Percentiles rank a stretch among this genome's conserved stretches.
phyloP scores from a whole-genome alignment of 1,140 invertebrate species.

The Papilio aristodemus region DNA sequence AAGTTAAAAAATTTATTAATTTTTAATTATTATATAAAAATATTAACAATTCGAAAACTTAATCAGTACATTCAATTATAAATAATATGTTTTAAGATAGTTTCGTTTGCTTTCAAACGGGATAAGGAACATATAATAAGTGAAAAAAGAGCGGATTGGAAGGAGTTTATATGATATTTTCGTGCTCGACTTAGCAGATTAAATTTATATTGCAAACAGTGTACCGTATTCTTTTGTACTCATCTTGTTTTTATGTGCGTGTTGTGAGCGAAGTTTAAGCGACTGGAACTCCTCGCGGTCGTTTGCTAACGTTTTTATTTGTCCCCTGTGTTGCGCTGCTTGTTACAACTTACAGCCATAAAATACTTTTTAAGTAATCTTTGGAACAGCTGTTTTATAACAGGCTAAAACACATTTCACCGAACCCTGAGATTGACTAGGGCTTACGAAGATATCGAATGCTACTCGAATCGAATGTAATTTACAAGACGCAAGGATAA shows the following conservation, averaged over 20 bases:
- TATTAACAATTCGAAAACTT: too few species aligned
- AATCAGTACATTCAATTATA: too few species aligned
- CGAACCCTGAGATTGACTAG: background rate
- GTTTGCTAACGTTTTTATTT: constrained; percentile 21
- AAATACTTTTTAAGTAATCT: constrained; percentile 6
- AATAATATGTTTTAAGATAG: too few species aligned
- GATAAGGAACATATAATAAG: too few species aligned
- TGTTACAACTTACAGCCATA: constrained; percentile 8
- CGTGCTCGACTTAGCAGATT: background rate
- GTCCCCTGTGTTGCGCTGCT: constrained; percentile 4
- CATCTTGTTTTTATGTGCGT: background rate
- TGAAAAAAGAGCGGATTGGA: too few species aligned
- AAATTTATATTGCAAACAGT: background rate
- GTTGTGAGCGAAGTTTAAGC: constrained; percentile 20
- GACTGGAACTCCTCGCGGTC: constrained; percentile 19
- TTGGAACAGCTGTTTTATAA: background rate
- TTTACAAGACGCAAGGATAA: too few species aligned
- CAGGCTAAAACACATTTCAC: background rate
- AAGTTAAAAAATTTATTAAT: too few species aligned
- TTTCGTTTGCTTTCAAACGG: too few species aligned
- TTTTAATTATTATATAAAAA: too few species aligned
- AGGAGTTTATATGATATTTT: too few species aligned
- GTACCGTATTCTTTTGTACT: background rate
- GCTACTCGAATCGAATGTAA: too few species aligned
- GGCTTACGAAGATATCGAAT: too few species aligned